phyloP scores from a whole-genome alignment of 1,140 invertebrate genomes.

The Antheraea mylitta region DNA sequence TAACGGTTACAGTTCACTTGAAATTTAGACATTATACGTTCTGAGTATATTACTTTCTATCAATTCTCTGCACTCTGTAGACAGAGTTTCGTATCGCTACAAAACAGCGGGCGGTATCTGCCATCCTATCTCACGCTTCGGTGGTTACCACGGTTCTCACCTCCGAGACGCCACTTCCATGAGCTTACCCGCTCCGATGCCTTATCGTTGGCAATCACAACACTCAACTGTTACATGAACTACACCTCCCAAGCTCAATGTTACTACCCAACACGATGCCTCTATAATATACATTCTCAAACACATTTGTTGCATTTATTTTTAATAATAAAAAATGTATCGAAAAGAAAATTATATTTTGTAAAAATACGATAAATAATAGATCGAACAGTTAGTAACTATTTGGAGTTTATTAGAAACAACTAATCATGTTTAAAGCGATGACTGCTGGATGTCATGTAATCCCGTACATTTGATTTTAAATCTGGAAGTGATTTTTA shows the following conservation, averaged over 20 bases:
- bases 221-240: constrained; percentile 53
- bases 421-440: too few species aligned
- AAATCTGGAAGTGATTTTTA: too few species aligned
- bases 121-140: constrained; percentile 66
- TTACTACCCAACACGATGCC: background rate
- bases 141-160: constrained; percentile 66
- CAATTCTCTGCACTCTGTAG: constrained; percentile 2
- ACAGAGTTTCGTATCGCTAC: constrained; percentile 5
- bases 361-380: too few species aligned
- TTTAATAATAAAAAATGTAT: background rate
- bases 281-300: background rate
- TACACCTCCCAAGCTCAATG: background rate
- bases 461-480: too few species aligned
- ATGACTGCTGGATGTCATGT: too few species aligned
- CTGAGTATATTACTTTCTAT: constrained; percentile 3
- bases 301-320: background rate
- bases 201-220: constrained; percentile 60
- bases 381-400: too few species aligned
- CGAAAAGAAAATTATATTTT: too few species aligned
- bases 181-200: constrained; percentile 44
- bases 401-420: too few species aligned
- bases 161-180: constrained; percentile 55
- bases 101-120: constrained; percentile 44
- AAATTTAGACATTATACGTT: background rate
- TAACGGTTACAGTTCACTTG: background rate